Conservation (phyloP, 2,888 invertebrate genomes). For the Disparrhopalites patrizii region DNA sequence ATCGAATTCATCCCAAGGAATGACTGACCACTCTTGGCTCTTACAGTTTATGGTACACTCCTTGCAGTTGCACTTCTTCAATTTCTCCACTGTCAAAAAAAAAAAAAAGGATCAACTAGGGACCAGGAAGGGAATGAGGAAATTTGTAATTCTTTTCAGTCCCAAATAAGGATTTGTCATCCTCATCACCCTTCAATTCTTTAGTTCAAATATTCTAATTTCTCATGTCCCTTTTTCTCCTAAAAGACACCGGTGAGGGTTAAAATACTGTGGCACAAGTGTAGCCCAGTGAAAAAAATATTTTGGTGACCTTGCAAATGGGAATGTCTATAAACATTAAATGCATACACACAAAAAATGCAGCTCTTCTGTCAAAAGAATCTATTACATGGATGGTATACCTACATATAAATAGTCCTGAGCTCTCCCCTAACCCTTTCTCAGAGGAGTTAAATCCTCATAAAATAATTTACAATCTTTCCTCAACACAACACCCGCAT, state of each 20-base stretch:
- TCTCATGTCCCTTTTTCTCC: too few species aligned
- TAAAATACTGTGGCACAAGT: not conserved
- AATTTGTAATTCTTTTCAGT: too few species aligned
- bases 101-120: too few species aligned
- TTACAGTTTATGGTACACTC: not conserved
- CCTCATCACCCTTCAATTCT: too few species aligned
- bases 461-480: not conserved
- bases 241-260: too few species aligned
- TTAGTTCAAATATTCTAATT: too few species aligned
- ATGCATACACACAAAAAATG: not conserved
- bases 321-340: not conserved
- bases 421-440: not conserved
- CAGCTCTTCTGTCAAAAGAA: too few species aligned
- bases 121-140: too few species aligned
- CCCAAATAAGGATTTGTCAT: too few species aligned
- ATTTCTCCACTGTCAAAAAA: too few species aligned
- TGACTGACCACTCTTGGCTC: not conserved
- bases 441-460: not conserved
- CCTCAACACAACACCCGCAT: not conserved
- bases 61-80: too few species aligned
- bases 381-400: too few species aligned
- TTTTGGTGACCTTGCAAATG: not conserved
- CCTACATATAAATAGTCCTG: slow-evolving; percentile 1
- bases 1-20: slow-evolving; percentile 18
- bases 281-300: not conserved